Base-by-base conservation (phyloP, 2,888 invertebrate species). In the Athetis lepigone region DNA sequence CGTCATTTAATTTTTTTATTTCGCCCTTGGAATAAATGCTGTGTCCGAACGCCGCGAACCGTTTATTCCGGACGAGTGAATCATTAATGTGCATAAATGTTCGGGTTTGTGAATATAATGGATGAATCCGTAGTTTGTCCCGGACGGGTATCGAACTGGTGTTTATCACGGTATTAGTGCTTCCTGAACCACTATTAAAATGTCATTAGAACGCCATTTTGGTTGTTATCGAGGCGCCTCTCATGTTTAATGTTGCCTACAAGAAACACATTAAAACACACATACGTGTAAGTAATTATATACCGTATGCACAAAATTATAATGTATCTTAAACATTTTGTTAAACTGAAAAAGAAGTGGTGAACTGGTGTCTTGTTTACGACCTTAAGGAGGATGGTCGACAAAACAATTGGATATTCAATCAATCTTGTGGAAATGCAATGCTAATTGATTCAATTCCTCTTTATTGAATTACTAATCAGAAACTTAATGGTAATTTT, bases 121-220 rank as follows among this genome's bases (percentile, higher is more conserved):
- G 61, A 79, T 65, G 65, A 71, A 77, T 76, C 66, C 45, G 59
- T 65, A 54, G 62, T 70, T 64, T 43, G 47, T 21, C 33, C n/a
- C 42, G 29, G 39, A 19, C 45, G 50, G 56, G 75, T 74, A 73
- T 65, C 60, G 55, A 79, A 70, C 70, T 70, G 67, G 64, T 82
- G 51, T 77, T 82, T 79, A 83, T 80, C 71, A 67, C 45, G 70
- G 58, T 77, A 65, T 80, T 84, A 83, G 79, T 79, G 79, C 75
- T 84, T 83, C 84, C 77, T 82, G 71, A 72, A 77, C 74, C 80
- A 83, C 88, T 88, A 89, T 90, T 88, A 89, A 90, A 90, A 85
- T 81, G 83, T 83, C 89, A 85, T 90, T 90, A 90, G 79, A 68
- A 64, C 74, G 68, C 84, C 86, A 85, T 87, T 87, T 85, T 70